These are phyloP conservation scores for Drosophila colorata DNA, from an alignment of 2,888 invertebrate genomes.

Conservation along the genomic window DNA sequence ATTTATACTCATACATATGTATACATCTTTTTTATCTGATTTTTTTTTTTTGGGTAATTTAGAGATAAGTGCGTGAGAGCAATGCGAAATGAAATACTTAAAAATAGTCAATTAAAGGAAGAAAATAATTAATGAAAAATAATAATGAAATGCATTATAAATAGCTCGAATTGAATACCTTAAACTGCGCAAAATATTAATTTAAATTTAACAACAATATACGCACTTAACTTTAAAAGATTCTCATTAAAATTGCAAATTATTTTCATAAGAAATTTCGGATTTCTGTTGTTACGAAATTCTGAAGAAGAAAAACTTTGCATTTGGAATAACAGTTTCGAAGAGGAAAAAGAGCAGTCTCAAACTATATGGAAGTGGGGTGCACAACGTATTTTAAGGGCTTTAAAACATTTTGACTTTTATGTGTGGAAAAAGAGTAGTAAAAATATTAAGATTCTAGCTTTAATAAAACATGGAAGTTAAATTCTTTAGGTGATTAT, in stretches of 20 bases:
- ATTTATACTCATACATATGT: conserved; percentile 1
- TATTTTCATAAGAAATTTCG: background rate
- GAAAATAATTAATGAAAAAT: background rate
- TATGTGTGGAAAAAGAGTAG: no score
- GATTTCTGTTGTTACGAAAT: no score
- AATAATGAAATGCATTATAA: background rate
- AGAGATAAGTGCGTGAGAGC: background rate
- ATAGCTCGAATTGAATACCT: background rate
- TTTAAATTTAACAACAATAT: background rate
- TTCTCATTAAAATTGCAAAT: background rate
- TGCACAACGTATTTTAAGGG: no score
- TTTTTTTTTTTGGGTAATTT: conserved; percentile 3
- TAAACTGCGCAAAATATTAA: background rate
- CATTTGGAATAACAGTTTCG: background rate
- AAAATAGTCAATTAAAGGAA: background rate
- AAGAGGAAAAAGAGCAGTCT: no score
- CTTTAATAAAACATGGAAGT: no score
- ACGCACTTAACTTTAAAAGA: no score
- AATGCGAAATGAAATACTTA: background rate
- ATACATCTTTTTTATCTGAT: background rate
- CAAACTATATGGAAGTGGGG: no score
- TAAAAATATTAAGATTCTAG: no score
- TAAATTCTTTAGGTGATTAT: no score
- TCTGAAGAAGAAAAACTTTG: no score
- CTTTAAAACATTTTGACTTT: no score